Percentiles rank a stretch among this genome's conserved stretches.
Conservation (phyloP, 2,888 invertebrate species). For the Sarcophaga variegata region DNA sequence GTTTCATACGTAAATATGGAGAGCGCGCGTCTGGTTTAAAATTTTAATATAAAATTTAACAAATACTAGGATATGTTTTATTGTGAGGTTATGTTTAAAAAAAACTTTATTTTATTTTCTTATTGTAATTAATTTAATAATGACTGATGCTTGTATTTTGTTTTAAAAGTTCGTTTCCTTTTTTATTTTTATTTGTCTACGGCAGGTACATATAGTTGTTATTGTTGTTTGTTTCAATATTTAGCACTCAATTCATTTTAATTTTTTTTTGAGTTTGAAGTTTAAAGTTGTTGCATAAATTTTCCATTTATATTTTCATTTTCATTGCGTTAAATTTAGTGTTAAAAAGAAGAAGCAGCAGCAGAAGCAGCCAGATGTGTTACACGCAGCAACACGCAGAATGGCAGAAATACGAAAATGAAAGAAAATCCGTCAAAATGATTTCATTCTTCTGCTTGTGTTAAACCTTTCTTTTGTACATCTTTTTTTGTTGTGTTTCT, state of each 20-base stretch:
- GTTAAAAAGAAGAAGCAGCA: background rate
- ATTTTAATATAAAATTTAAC: too few species aligned
- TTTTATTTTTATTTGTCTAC: constrained; percentile 25
- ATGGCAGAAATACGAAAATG: too few species aligned
- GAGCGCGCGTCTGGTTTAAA: too few species aligned
- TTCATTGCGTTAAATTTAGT: constrained; percentile 1
- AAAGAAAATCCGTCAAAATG: constrained; percentile 15
- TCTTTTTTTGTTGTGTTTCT: constrained; percentile 56
- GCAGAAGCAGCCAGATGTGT: background rate
- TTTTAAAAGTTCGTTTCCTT: background rate
- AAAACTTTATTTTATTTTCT: background rate
- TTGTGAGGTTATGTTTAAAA: background rate
- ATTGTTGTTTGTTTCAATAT: constrained; percentile 1
- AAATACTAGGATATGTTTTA: background rate
- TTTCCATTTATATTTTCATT: background rate
- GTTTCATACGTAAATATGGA: too few species aligned
- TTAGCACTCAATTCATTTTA: background rate
- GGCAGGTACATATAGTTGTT: constrained; percentile 40
- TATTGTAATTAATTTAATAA: background rate
- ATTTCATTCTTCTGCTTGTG: constrained; percentile 5
- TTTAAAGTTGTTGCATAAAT: constrained; percentile 11
- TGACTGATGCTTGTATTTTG: background rate
- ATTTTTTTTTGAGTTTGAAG: background rate
- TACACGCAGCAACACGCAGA: background rate
- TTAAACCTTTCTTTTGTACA: constrained; percentile 69